A percentile compares a stretch with the other conserved stretches of the same genome.
Conservation (phyloP, 1,140 invertebrate species). For the Bombus soroeensis region DNA sequence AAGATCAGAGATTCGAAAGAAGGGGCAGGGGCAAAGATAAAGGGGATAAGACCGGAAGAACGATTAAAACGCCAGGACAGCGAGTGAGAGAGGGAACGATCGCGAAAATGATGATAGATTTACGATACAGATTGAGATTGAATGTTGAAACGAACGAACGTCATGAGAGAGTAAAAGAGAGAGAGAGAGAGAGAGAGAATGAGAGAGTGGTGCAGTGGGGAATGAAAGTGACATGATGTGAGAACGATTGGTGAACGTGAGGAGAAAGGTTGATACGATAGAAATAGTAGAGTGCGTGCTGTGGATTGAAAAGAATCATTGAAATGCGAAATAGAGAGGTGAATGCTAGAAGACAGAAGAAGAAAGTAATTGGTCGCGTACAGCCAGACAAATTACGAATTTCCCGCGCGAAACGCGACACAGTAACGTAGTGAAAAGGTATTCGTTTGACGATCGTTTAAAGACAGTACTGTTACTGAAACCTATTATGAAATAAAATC, state of each 20-base stretch:
- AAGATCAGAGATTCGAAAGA: not conserved
- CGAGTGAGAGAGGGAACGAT: conserved; percentile 20
- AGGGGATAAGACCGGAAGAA: conserved; percentile 2
- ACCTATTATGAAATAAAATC: conserved; percentile 81
- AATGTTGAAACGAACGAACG: conserved; percentile 1
- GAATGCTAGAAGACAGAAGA: not conserved
- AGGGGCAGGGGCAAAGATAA: not conserved
- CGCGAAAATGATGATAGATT: not conserved
- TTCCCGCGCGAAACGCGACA: not conserved
- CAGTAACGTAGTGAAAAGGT: not conserved
- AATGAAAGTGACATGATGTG: conserved; percentile 18
- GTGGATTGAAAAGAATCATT: not conserved
- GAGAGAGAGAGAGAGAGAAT: not conserved
- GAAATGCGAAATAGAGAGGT: not conserved
- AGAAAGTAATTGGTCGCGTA: not conserved
- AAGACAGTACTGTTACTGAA: conserved; percentile 88
- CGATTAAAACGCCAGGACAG: not conserved
- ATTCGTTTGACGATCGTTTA: conserved; percentile 85
- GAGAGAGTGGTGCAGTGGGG: not conserved
- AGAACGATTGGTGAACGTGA: conserved; percentile 37
- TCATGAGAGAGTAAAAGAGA: not conserved
- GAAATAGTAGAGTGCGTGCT: not conserved
- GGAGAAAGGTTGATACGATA: conserved; percentile 21
- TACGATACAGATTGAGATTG: conserved; percentile 23
- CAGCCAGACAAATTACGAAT: not conserved